Conservation (phyloP, 2,113 vertebrate genomes). For the Tretioscincus oriximinensis region DNA sequence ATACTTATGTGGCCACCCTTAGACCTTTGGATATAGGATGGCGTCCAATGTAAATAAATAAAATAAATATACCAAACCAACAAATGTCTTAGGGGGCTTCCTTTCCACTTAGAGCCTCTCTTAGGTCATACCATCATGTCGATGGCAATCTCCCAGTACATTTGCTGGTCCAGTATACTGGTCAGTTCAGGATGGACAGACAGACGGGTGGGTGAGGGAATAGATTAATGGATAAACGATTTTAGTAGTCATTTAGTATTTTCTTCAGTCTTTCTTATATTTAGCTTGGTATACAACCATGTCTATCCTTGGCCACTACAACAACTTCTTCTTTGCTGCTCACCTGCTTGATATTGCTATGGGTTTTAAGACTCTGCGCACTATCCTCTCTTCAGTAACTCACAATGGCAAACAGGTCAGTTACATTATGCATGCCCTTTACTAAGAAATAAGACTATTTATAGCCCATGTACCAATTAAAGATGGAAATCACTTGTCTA, state of each 20-base stretch:
- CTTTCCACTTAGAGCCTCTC: too few species aligned
- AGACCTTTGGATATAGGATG: too few species aligned
- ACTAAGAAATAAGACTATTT: conserved; percentile 4
- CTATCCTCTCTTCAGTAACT: conserved; percentile 96
- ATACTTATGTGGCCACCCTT: too few species aligned
- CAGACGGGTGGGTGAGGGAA: too few species aligned
- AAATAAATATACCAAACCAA: too few species aligned
- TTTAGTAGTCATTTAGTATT: conserved; percentile 1
- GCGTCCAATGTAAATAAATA: too few species aligned
- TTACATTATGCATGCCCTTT: not conserved
- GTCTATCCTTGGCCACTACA: conserved; percentile 98
- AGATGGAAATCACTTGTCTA: not conserved
- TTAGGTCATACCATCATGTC: too few species aligned
- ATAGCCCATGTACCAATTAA: not conserved
- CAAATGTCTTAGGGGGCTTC: too few species aligned
- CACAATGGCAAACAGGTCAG: conserved; percentile 97
- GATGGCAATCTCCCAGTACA: too few species aligned
- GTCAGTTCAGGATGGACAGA: too few species aligned
- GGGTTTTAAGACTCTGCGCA: conserved; percentile 96
- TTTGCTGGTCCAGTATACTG: too few species aligned
- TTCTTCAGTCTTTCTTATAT: conserved; percentile 90
- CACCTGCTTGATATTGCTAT: conserved; percentile 96
- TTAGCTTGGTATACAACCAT: conserved; percentile 98
- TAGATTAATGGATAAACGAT: not conserved
- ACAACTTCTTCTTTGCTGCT: conserved; percentile 99